These are phyloP conservation scores for Melanotaenia parkinsoni DNA, from an alignment of 2,797 vertebrate species.

Conservation along the genomic window DNA sequence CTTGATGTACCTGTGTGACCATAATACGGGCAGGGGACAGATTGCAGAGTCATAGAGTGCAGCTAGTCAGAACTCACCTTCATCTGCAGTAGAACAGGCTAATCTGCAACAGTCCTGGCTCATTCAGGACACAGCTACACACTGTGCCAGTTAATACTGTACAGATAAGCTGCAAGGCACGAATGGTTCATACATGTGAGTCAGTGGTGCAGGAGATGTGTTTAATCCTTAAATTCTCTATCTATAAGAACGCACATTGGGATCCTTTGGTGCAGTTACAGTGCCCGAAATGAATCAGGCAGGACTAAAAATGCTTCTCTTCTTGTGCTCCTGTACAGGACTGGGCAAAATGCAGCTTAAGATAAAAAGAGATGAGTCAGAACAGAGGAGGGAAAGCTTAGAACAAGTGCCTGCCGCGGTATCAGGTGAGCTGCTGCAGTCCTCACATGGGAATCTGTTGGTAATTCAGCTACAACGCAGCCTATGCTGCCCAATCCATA, in stretches of 20 bases:
- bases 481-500: neutral
- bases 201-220: conserved; percentile 43
- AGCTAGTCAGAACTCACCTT: conserved; percentile 47
- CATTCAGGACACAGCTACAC: conserved; percentile 46
- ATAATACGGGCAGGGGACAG: conserved; percentile 46
- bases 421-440: conserved; percentile 35
- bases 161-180: conserved; percentile 41
- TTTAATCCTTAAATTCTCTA: conserved; percentile 34
- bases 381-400: conserved; percentile 40
- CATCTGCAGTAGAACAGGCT: conserved; percentile 47
- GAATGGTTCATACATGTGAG: conserved; percentile 38
- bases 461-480: conserved; percentile 40
- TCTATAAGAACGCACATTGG: conserved; percentile 13
- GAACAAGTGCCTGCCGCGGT: conserved; percentile 35
- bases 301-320: conserved; percentile 52
- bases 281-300: conserved; percentile 48
- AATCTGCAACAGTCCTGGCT: conserved; percentile 37
- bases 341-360: conserved; percentile 65
- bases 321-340: conserved; percentile 32
- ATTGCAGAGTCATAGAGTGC: conserved; percentile 69
- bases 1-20: conserved; percentile 39
- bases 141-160: conserved; percentile 27
- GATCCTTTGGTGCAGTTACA: conserved; percentile 36
- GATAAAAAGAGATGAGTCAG: conserved; percentile 77
- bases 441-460: conserved; percentile 37